Conservation (phyloP, 2,888 invertebrate genomes). For the Dynastes grantii region DNA sequence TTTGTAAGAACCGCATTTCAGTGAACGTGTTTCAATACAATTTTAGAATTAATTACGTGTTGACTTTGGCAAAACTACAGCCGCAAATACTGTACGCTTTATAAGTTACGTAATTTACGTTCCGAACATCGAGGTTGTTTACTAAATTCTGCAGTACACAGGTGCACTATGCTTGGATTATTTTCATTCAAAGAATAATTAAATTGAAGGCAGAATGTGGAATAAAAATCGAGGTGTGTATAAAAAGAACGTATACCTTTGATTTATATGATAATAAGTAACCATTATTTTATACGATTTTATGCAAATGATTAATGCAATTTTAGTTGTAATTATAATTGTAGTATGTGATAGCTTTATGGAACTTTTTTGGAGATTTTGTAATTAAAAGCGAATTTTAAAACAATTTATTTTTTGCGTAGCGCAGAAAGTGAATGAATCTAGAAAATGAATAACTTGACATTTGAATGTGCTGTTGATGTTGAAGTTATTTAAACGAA, state of each 20-base stretch:
- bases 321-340: no score
- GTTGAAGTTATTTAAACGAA: no score
- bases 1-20: background rate
- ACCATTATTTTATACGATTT: background rate
- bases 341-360: no score
- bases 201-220: background rate
- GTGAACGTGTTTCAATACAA: background rate
- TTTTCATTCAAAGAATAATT: slow-evolving; percentile 6
- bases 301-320: background rate
- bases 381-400: no score
- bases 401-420: no score
- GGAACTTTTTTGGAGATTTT: no score
- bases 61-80: slow-evolving; percentile 27
- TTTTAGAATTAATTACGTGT: slow-evolving; percentile 31
- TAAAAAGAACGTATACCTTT: background rate
- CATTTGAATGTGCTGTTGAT: no score
- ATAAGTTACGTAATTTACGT: slow-evolving; percentile 32
- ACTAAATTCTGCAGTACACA: slow-evolving; percentile 23
- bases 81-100: slow-evolving; percentile 17
- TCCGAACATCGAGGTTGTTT: slow-evolving; percentile 23
- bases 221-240: background rate
- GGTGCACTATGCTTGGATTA: slow-evolving; percentile 4
- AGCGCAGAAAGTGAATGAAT: no score
- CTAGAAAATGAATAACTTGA: no score
- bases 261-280: background rate